Conservation (phyloP, 1,140 invertebrate genomes). For the Plodia interpunctella region DNA sequence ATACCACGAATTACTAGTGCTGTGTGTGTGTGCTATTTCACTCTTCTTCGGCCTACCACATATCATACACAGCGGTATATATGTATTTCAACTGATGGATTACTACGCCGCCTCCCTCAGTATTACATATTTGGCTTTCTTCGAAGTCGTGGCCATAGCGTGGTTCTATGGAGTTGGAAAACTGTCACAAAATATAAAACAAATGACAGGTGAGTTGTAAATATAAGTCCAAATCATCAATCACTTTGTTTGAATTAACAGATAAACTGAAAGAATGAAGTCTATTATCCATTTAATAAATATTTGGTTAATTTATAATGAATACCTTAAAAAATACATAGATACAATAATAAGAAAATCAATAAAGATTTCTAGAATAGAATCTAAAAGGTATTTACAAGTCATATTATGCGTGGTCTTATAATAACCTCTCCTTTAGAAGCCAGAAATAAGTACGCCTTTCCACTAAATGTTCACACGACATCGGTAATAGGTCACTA, state of each 20-base stretch:
- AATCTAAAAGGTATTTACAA: too few relatives aligned
- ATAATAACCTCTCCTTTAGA: not conserved
- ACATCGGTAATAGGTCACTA: not conserved
- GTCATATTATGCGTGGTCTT: too few relatives aligned
- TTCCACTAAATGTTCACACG: not conserved
- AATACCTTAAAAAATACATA: too few relatives aligned
- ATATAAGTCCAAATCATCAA: too few relatives aligned
- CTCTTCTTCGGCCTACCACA: slow-evolving; percentile 91
- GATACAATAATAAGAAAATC: too few relatives aligned
- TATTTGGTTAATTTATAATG: too few relatives aligned
- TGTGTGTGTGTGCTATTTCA: slow-evolving; percentile 89
- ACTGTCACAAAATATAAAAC: slow-evolving; percentile 88
- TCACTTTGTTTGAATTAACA: too few relatives aligned
- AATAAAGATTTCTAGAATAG: too few relatives aligned
- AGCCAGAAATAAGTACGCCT: not conserved
- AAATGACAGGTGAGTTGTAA: slow-evolving; percentile 86
- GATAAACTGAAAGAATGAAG: too few relatives aligned
- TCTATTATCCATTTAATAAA: too few relatives aligned
- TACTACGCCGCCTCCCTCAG: slow-evolving; percentile 94
- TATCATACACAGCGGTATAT: slow-evolving; percentile 93
- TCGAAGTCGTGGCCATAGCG: slow-evolving; percentile 92
- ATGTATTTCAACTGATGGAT: slow-evolving; percentile 94
- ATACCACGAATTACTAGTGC: slow-evolving; percentile 91
- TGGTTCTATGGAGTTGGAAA: slow-evolving; percentile 94
- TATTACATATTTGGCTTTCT: slow-evolving; percentile 94